Base-by-base conservation (phyloP, 2,113 vertebrate species). In the Gavialis gangeticus region DNA sequence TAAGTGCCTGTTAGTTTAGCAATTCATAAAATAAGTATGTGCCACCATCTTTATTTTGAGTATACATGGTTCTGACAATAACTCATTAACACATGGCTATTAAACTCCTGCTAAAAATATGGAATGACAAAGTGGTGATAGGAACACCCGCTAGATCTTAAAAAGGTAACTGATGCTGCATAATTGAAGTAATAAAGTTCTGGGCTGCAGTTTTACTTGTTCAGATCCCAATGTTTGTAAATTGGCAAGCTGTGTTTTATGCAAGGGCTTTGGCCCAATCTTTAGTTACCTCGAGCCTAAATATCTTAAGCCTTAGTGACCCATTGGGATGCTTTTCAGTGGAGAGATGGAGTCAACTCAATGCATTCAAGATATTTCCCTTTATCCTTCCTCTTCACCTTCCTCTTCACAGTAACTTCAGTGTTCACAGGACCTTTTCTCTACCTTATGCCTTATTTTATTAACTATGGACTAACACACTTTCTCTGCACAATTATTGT, bases 81-180 rank as follows among this genome's bases (percentile, higher is more conserved):
- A 62, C 84, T 22, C 34, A 73, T 46, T 55, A 57, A 73, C 60
- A 18, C 2, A 16, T 28, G 0, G 0, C 60, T 82, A 21, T 34
- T 56, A 56, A 78, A 27, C 69, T 75, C 14, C 30, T 59, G 2
- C 67, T 58, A 57, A 22, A 3, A 37, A 21, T 5, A 54, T 12
- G 67, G 75, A 84, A 76, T 55, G 64, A 60, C 55, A 60, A 17
- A 37, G 30, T 54, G 83, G 13, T 5, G 54, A 87, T 4, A 55
- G 17, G 11, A 3, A 58, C 3, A 6, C 56, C 66, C 90, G 34
- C 8, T 56, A 22, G 55, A 19, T 81, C 94, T 90, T 79, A 30
- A 90, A 57, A 37, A 90, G 37, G 78, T 83, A 84, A 83, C 8
- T 12, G 79, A n/a, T 89, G 30, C 17, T 77, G 46, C 12, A 59